A percentile compares a stretch with the other conserved stretches of the same genome.
These are phyloP conservation scores for Lasioglossum leucozonium DNA, from an alignment of 2,888 invertebrate species.

Conservation along the genomic window DNA sequence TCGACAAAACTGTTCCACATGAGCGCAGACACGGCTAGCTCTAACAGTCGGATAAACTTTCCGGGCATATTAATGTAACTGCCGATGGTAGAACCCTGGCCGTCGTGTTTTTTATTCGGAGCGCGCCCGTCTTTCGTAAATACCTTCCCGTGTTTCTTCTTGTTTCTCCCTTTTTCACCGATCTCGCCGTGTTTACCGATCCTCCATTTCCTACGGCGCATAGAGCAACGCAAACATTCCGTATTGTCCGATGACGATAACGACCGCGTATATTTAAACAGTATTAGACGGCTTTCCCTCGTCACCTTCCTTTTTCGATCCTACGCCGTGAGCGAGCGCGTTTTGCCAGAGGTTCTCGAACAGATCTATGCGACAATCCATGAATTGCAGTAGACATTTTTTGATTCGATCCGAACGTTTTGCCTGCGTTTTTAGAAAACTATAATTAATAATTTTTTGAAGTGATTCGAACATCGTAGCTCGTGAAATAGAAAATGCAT, in stretches of 20 bases:
- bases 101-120: constrained; percentile 10
- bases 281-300: constrained; percentile 8
- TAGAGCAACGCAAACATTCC: constrained; percentile 7
- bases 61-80: constrained; percentile 10
- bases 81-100: not conserved
- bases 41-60: not conserved
- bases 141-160: not conserved
- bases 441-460: no score
- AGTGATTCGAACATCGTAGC: no score
- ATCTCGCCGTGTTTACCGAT: constrained; percentile 17
- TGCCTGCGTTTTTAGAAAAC: not conserved
- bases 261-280: constrained; percentile 17
- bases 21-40: not conserved
- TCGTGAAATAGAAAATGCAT: no score
- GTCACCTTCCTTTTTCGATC: not conserved
- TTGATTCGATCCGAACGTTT: no score
- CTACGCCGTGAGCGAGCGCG: not conserved
- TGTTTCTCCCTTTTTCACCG: not conserved
- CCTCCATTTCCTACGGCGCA: constrained; percentile 10
- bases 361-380: not conserved
- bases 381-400: not conserved
- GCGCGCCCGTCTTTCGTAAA: not conserved
- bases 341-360: not conserved
- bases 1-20: constrained; percentile 7
- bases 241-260: constrained; percentile 40